A percentile compares a stretch with the other conserved stretches of the same genome.
These are phyloP conservation scores for Tetranychus piercei DNA, from an alignment of 2,888 invertebrate species.

Conservation along the genomic window DNA sequence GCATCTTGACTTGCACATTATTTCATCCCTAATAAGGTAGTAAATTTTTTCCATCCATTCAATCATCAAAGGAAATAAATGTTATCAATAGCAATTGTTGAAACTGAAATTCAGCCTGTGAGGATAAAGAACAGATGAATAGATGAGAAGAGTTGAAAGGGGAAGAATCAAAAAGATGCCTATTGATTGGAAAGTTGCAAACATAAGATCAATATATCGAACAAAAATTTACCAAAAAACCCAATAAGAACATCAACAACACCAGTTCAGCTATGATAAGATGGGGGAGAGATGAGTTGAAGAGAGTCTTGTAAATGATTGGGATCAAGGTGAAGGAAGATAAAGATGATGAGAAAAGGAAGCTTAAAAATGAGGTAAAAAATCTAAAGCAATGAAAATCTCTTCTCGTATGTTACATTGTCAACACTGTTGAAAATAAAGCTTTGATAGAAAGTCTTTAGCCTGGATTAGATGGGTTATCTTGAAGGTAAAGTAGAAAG, in stretches of 20 bases:
- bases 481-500: not conserved
- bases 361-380: too few relatives aligned
- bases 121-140: not conserved
- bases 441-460: not conserved
- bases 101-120: too few relatives aligned
- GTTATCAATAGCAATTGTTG: too few relatives aligned
- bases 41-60: too few relatives aligned
- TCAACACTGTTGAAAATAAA: not conserved
- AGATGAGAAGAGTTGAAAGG: not conserved
- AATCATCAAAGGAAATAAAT: too few relatives aligned
- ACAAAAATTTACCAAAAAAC: too few relatives aligned
- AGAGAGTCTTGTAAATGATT: not conserved
- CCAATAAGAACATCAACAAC: too few relatives aligned
- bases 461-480: not conserved
- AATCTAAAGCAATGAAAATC: too few relatives aligned
- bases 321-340: not conserved
- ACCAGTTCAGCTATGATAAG: too few relatives aligned
- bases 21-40: too few relatives aligned
- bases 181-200: not conserved
- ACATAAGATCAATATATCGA: not conserved
- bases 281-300: too few relatives aligned
- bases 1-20: too few relatives aligned
- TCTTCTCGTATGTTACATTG: not conserved
- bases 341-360: not conserved
- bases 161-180: not conserved